Conservation (phyloP, 2,888 invertebrate genomes). For the Nemotelus pantherinus region DNA sequence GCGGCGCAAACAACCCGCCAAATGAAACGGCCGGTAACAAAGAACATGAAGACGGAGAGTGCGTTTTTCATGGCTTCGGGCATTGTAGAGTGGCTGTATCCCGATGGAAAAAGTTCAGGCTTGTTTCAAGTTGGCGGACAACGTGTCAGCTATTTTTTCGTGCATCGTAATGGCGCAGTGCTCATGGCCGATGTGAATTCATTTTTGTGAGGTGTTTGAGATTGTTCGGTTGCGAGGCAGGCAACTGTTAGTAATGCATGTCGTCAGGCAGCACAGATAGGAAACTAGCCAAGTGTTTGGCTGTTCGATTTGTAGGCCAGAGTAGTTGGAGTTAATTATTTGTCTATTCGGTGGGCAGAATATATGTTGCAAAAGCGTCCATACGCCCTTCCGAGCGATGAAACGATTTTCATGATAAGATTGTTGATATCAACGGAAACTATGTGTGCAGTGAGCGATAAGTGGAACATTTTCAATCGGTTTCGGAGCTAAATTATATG, state of each 20-base stretch:
- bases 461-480: too few species aligned
- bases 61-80: constrained; percentile 34
- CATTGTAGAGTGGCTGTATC: not conserved
- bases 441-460: too few species aligned
- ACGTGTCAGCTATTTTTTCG: constrained; percentile 43
- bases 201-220: constrained; percentile 2
- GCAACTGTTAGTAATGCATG: not conserved
- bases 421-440: too few species aligned
- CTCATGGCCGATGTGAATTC: constrained; percentile 20
- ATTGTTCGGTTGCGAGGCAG: constrained; percentile 18
- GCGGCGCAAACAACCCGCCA: constrained; percentile 3
- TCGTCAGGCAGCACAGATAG: too few species aligned
- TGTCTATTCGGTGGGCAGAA: too few species aligned
- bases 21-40: not conserved
- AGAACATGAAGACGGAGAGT: constrained; percentile 1
- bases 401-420: too few species aligned
- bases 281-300: too few species aligned
- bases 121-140: constrained; percentile 17
- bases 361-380: too few species aligned
- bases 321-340: too few species aligned
- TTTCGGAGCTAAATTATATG: too few species aligned
- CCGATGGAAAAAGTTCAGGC: constrained; percentile 17
- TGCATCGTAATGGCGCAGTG: constrained; percentile 19
- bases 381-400: too few species aligned
- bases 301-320: too few species aligned